Percentiles rank a stretch among this genome's conserved stretches.
Conservation (phyloP, 2,888 invertebrate genomes). For the Drosophila neotestacea region DNA sequence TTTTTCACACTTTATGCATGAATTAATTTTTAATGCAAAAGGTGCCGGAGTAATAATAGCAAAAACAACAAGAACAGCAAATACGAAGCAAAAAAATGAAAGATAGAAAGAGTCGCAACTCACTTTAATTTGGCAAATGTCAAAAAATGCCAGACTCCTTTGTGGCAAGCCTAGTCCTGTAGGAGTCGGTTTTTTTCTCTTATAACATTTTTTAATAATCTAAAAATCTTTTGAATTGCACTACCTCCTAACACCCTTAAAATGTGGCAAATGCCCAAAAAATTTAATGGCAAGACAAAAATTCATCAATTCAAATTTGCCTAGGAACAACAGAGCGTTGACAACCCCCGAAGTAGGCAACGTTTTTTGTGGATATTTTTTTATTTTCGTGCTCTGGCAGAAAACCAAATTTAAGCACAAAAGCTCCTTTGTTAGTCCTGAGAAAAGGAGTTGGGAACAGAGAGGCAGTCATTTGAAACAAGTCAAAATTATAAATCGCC, state of each 20-base stretch:
- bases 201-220: slow-evolving; percentile 72
- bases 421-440: slow-evolving; percentile 41
- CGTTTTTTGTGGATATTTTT: slow-evolving; percentile 6
- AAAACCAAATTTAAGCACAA: slow-evolving; percentile 50
- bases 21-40: slow-evolving; percentile 70
- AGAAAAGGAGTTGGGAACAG: neutral
- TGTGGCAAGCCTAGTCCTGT: slow-evolving; percentile 19
- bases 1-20: slow-evolving; percentile 60
- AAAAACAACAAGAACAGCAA: slow-evolving; percentile 15
- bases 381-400: slow-evolving; percentile 30
- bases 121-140: slow-evolving; percentile 76
- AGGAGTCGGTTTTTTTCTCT: slow-evolving; percentile 27
- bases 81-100: slow-evolving; percentile 8
- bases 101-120: slow-evolving; percentile 40
- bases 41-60: slow-evolving; percentile 49
- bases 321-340: slow-evolving; percentile 27
- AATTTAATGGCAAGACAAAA: slow-evolving; percentile 52
- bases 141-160: slow-evolving; percentile 52
- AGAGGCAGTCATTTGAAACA: slow-evolving; percentile 29
- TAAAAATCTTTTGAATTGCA: slow-evolving; percentile 66
- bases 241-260: slow-evolving; percentile 47
- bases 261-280: slow-evolving; percentile 30
- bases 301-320: slow-evolving; percentile 60
- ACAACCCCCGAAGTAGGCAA: slow-evolving; percentile 59
- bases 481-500: slow-evolving; percentile 17